phyloP scores from a whole-genome alignment of 2,888 invertebrate genomes.

The Apoderus coryli region DNA sequence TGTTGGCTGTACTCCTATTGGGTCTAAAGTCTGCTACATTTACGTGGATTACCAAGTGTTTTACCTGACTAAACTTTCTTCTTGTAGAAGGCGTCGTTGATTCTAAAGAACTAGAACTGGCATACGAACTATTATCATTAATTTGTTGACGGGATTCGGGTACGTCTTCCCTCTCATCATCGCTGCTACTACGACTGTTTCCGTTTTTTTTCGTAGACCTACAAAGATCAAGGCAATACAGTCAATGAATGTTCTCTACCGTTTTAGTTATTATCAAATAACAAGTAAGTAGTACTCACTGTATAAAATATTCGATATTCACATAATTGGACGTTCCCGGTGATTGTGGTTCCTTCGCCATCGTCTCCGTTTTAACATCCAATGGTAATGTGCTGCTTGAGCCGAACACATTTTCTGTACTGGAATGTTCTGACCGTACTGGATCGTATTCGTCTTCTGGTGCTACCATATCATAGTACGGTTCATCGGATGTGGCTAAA shows the following conservation, averaged over 20 bases:
- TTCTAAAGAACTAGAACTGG: constrained; percentile 35
- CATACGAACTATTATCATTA: constrained; percentile 33
- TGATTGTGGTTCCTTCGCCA: constrained; percentile 53
- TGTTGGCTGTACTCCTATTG: too few relatives aligned
- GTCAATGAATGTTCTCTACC: neutral
- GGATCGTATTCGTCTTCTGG: constrained; percentile 35
- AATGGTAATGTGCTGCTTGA: constrained; percentile 45
- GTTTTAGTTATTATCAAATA: neutral
- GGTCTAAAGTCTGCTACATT: too few relatives aligned
- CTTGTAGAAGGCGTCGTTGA: constrained; percentile 35
- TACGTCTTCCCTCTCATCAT: constrained; percentile 33
- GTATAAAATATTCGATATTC: constrained; percentile 83
- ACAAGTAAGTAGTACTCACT: constrained; percentile 41
- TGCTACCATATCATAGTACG: constrained; percentile 59
- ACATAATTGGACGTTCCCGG: constrained; percentile 79
- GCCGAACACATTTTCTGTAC: constrained; percentile 49
- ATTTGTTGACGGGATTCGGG: constrained; percentile 30
- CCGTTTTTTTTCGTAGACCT: constrained; percentile 25
- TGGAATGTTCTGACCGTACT: constrained; percentile 37
- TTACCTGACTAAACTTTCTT: constrained; percentile 29
- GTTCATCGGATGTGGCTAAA: constrained; percentile 46
- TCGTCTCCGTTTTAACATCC: constrained; percentile 33
- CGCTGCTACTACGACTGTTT: constrained; percentile 29
- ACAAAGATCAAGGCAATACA: constrained; percentile 9
- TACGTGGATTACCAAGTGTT: too few relatives aligned